Evolutionary conservation across 2,113 vertebrate species (phyloP), one percentile per base, ranked within the genome.

Genomic region (Sclerurus mexicanus): DNA sequence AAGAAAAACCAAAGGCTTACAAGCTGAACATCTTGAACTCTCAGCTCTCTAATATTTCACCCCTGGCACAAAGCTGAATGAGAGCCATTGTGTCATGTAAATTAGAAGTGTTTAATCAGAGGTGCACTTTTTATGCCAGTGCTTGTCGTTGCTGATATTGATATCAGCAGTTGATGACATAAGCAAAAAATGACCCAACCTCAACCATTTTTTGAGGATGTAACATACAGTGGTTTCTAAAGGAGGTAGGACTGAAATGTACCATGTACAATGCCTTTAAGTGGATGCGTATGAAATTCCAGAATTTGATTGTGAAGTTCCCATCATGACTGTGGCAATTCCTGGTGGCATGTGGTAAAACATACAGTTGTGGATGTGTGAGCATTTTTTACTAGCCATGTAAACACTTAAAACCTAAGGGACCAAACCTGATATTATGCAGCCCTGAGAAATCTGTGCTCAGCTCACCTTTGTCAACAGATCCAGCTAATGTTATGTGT

Each of bases 31-130:
- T 53, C 33, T 84, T 72, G 55, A 82, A 60, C 58, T 71, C 55
- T 69, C n/a, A 82, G 22, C 18, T 85, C 59, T 71, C 30, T 74
- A 52, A 40, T 35, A 67, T 11, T 31, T 49, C 9, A 68, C 7
- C 19, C 28, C 12, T 17, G 63, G 42, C 47, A n/a, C 27, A 92
- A 94, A 91, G 33, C 11, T 68, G 73, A 96, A 88, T 44, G 73
- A 96, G 67, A 94, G 9, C 2, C 35, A 56, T 77, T 94, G 94
- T 80, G 77, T 71, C 75, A 75, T 59, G 76, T 81, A 93, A 95
- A 87, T 59, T 67, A 37, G 19, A 14, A 88, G 33, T 22, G 35
- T 44, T 96, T 94, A 92, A 67, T 88, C 53, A 66, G 49, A 50
- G 30, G 37, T 39, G 55, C 18, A 37, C 19, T 77, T 42, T 20